phyloP scores from a whole-genome alignment of 1,140 invertebrate species.

The Drosophila arawakana region DNA sequence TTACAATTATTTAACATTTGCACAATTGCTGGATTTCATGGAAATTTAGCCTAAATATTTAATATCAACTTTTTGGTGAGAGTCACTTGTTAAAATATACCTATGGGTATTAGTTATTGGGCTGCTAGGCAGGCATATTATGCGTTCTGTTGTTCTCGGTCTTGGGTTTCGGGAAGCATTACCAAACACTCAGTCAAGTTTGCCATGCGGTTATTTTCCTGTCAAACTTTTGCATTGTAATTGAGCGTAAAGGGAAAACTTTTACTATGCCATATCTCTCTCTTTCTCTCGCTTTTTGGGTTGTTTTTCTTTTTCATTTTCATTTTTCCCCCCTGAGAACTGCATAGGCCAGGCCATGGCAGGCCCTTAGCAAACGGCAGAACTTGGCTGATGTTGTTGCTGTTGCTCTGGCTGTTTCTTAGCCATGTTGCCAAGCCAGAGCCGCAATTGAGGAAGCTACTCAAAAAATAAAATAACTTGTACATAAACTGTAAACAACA shows the following conservation, averaged over 20 bases:
- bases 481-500: conserved; percentile 53
- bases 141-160: background rate
- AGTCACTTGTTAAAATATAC: background rate
- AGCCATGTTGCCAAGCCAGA: conserved; percentile 53
- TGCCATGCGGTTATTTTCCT: conserved; percentile 74
- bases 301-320: conserved; percentile 14
- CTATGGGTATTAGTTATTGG: background rate
- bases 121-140: background rate
- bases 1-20: conserved; percentile 43
- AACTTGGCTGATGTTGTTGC: conserved; percentile 48
- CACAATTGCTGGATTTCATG: conserved; percentile 9
- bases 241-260: conserved; percentile 81
- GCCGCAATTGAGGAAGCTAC: conserved; percentile 79
- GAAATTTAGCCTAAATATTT: conserved; percentile 9
- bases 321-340: conserved; percentile 18
- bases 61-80: background rate
- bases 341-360: conserved; percentile 36
- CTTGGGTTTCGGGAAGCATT: conserved; percentile 22
- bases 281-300: background rate
- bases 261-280: conserved; percentile 53
- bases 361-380: conserved; percentile 18
- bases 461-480: conserved; percentile 69
- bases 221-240: conserved; percentile 81
- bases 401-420: conserved; percentile 48
- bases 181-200: conserved; percentile 65